Percentiles rank a stretch among this genome's conserved stretches.
Conservation (phyloP, 2,113 vertebrate species). For the Pimephales promelas region DNA sequence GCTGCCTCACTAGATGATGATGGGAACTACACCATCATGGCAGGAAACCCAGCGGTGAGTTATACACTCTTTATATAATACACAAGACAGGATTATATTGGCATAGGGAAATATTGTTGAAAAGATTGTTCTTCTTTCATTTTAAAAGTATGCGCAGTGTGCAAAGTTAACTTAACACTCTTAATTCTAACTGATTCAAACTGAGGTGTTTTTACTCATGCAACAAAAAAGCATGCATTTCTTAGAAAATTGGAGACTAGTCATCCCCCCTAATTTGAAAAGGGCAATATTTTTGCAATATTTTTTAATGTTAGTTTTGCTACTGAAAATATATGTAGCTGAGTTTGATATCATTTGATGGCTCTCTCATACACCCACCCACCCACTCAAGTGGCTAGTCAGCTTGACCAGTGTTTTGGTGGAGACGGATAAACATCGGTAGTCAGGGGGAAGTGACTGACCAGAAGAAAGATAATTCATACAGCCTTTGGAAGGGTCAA, state of each 20-base stretch:
- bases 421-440: conserved; percentile 42
- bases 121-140: too few relatives aligned
- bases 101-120: too few relatives aligned
- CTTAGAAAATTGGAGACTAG: neutral
- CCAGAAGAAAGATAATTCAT: neutral
- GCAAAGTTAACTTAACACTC: too few relatives aligned
- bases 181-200: too few relatives aligned
- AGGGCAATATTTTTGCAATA: neutral
- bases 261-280: neutral
- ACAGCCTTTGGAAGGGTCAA: neutral
- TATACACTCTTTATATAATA: neutral
- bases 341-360: neutral
- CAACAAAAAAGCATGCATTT: conserved; percentile 17
- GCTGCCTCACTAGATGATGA: conserved; percentile 92
- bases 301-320: neutral
- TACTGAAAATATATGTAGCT: neutral
- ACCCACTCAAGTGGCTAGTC: neutral
- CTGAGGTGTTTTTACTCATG: neutral
- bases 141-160: too few relatives aligned
- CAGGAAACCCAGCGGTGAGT: conserved; percentile 89
- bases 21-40: conserved; percentile 98
- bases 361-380: neutral
- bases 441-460: conserved; percentile 16
- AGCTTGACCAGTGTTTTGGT: conserved; percentile 15
- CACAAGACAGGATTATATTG: too few relatives aligned